phyloP scores from a whole-genome alignment of 2,797 vertebrate species.

The Galago senegalensis region DNA sequence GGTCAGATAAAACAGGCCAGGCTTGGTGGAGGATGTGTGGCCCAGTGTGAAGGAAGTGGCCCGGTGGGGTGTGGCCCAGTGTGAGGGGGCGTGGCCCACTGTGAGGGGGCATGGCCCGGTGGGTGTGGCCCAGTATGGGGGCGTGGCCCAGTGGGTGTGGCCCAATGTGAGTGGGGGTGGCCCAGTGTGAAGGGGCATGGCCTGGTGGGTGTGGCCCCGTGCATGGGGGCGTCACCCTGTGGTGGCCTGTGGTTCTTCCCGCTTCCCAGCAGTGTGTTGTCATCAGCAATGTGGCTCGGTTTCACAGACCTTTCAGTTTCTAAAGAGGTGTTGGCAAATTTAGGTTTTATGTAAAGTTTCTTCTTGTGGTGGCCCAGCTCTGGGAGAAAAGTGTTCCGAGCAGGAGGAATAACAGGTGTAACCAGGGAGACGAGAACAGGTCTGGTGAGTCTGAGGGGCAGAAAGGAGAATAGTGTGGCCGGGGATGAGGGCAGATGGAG shows the following conservation, averaged over 20 bases:
- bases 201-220: no score
- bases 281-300: neutral
- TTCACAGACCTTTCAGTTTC: neutral
- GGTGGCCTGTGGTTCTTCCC: neutral
- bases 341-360: slow-evolving; percentile 18
- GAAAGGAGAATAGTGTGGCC: neutral
- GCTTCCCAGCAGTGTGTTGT: neutral
- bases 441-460: neutral
- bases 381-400: neutral
- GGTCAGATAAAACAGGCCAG: neutral
- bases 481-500: neutral
- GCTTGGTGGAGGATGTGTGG: neutral
- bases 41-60: no score
- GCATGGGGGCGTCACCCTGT: neutral
- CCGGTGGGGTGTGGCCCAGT: neutral
- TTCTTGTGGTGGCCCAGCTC: neutral
- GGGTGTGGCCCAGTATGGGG: no score
- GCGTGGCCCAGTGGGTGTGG: no score
- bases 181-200: no score
- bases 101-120: no score
- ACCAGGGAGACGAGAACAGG: neutral
- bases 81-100: no score
- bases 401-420: neutral
- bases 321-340: slow-evolving; percentile 20
- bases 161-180: no score